Evolutionary conservation across 1,140 invertebrate genomes (phyloP).

Genomic region (Araneus ventricosus): DNA sequence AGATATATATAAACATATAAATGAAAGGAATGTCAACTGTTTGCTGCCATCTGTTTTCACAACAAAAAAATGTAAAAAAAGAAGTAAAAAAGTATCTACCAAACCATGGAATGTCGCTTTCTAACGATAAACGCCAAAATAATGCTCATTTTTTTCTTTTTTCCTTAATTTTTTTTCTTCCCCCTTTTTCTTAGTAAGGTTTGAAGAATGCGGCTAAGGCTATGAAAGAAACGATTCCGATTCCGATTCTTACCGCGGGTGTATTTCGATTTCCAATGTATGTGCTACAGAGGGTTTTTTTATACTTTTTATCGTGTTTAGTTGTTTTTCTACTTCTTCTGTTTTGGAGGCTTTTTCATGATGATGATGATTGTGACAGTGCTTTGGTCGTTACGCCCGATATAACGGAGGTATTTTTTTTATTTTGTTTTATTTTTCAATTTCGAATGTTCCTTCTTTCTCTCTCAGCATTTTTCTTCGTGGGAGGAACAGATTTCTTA

Average conservation of each 20-base stretch:
- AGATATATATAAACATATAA: constrained; percentile 44
- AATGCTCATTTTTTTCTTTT: constrained; percentile 30
- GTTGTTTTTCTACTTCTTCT: constrained; percentile 19
- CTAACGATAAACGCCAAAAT: constrained; percentile 71
- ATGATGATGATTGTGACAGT: constrained; percentile 75
- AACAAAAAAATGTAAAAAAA: constrained; percentile 36
- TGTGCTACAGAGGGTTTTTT: constrained; percentile 45
- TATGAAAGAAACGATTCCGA: constrained; percentile 58
- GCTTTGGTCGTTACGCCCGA: constrained; percentile 63
- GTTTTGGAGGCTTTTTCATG: constrained; percentile 34
- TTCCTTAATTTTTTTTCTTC: constrained; percentile 40
- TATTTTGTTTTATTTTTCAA: constrained; percentile 60
- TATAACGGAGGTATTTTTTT: constrained; percentile 31
- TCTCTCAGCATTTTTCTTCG: not conserved
- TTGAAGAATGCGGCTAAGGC: constrained; percentile 55
- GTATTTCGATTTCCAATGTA: constrained; percentile 70
- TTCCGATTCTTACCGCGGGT: constrained; percentile 58
- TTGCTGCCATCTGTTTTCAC: constrained; percentile 60
- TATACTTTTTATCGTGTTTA: constrained; percentile 12
- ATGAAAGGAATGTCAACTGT: constrained; percentile 70
- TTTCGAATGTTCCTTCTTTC: constrained; percentile 24
- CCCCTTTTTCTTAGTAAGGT: constrained; percentile 9
- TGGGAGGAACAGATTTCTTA: not conserved
- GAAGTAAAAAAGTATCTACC: not conserved
- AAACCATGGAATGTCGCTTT: constrained; percentile 69